These are phyloP conservation scores for Notamacropus eugenii DNA, from an alignment of 2,797 vertebrate genomes.

Conservation along the genomic window DNA sequence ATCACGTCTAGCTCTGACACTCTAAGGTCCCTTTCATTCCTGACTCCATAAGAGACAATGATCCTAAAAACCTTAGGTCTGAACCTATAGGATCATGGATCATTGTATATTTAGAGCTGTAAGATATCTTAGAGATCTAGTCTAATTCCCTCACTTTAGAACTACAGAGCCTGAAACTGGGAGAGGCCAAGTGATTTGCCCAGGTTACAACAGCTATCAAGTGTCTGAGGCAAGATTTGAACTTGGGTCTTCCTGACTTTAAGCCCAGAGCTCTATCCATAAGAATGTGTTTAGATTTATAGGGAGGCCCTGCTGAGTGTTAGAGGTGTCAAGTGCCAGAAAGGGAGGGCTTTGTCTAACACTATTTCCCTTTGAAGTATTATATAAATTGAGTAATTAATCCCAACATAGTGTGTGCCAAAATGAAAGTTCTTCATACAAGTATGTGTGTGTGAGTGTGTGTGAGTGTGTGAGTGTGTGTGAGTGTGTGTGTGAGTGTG, in stretches of 20 bases:
- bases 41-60: not conserved
- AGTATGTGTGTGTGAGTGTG: no score
- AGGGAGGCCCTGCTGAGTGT: not conserved
- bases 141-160: not conserved
- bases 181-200: not conserved
- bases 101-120: not conserved
- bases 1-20: not conserved
- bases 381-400: slow-evolving; percentile 1
- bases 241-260: not conserved
- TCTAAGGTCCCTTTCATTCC: not conserved
- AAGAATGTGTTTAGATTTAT: not conserved
- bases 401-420: not conserved
- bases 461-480: no score
- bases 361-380: not conserved
- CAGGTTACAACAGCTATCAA: not conserved
- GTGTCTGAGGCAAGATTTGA: not conserved
- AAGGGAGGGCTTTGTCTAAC: not conserved
- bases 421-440: not conserved
- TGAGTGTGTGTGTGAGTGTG: no score
- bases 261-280: not conserved
- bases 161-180: not conserved
- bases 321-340: not conserved
- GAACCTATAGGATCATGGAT: not conserved
- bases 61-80: not conserved
- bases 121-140: not conserved